Percentiles rank a stretch among this genome's conserved stretches.
Evolutionary conservation across 30 jellyfish, hydroid and myxozoan genomes (phyloP).

Genomic region (Aurelia aurita): DNA sequence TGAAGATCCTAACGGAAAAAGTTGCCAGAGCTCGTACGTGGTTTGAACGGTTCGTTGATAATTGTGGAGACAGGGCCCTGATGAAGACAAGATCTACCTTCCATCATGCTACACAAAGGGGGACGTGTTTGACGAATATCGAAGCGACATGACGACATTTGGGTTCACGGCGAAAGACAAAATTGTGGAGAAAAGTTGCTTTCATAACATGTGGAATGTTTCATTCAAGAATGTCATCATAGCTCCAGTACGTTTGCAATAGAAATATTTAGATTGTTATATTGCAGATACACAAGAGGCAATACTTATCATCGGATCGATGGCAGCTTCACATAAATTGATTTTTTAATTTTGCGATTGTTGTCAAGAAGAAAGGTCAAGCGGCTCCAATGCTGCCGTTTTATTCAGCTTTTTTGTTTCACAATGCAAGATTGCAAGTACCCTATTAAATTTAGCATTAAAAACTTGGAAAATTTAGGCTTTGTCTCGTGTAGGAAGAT

Average conservation of each 20-base stretch:
- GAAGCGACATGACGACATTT: background rate
- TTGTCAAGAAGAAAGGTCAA: too few relatives aligned
- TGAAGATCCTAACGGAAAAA: background rate
- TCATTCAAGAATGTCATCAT: background rate
- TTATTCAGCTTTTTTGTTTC: too few relatives aligned
- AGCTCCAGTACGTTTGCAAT: background rate
- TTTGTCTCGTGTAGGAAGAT: too few relatives aligned
- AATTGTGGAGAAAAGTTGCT: background rate
- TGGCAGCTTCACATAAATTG: too few relatives aligned
- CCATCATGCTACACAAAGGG: background rate
- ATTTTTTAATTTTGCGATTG: too few relatives aligned
- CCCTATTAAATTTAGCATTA: too few relatives aligned
- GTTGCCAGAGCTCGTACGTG: background rate
- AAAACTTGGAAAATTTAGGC: too few relatives aligned
- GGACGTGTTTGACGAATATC: background rate
- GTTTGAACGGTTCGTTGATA: background rate
- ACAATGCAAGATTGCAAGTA: too few relatives aligned
- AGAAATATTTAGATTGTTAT: too few relatives aligned
- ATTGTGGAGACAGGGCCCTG: constrained; percentile 10
- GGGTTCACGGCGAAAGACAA: background rate
- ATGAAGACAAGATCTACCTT: background rate
- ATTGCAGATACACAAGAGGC: too few relatives aligned
- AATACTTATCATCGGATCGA: too few relatives aligned
- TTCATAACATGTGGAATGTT: background rate
- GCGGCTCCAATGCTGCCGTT: too few relatives aligned